A percentile compares a stretch with the other conserved stretches of the same genome.
Evolutionary conservation across 1,140 invertebrate genomes (phyloP).

Genomic region (Monomorium pharaonis): DNA sequence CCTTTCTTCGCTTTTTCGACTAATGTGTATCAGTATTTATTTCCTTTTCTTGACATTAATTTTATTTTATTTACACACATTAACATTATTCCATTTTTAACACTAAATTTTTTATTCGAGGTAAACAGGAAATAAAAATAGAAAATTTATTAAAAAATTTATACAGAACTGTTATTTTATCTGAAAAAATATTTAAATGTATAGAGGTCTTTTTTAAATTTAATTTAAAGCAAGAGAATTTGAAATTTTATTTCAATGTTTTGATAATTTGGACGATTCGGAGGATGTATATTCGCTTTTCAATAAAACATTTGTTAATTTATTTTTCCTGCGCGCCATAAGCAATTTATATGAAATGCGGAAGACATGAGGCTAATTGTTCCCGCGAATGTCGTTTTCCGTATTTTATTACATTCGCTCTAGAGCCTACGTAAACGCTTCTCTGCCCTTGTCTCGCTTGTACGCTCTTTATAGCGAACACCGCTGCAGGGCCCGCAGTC

Average conservation of each 20-base stretch:
- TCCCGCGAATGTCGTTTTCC: constrained; percentile 25
- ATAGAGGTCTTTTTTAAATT: not conserved
- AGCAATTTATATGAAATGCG: not conserved
- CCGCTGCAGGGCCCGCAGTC: constrained; percentile 44
- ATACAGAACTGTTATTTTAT: not conserved
- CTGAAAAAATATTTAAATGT: not conserved
- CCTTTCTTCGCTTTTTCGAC: not conserved
- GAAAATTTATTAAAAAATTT: not conserved
- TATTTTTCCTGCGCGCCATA: not conserved
- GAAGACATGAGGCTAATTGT: constrained; percentile 19
- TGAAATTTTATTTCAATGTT: not conserved
- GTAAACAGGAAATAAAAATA: not conserved
- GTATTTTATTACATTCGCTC: constrained; percentile 41
- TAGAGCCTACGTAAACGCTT: constrained; percentile 20
- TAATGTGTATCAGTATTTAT: not conserved
- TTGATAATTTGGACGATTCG: not conserved
- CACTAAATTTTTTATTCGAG: not conserved
- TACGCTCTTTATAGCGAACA: constrained; percentile 26
- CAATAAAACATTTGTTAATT: not conserved
- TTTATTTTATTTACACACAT: not conserved
- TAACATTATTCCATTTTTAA: not conserved
- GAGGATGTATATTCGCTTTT: not conserved
- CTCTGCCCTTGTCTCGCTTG: not conserved
- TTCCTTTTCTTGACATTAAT: not conserved
- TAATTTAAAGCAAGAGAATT: not conserved